Percentiles rank a stretch among this genome's conserved stretches.
Evolutionary conservation across 2,113 vertebrate species (phyloP).

Genomic region (Megalops atlanticus): DNA sequence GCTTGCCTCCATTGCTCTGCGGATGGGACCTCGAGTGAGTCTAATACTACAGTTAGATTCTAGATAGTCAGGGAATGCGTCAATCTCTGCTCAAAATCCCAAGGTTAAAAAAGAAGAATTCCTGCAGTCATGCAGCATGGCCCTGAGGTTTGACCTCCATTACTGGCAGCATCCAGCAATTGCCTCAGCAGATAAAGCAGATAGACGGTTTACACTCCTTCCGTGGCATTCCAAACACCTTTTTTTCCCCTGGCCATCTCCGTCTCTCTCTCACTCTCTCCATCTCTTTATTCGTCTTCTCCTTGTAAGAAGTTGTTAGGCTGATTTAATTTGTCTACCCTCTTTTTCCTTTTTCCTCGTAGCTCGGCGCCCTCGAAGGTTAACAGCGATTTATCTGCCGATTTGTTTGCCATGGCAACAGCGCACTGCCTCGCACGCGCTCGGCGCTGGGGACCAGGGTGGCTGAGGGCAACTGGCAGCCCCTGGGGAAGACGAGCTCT

Average conservation of each 20-base stretch:
- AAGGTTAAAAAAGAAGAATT: too few relatives aligned
- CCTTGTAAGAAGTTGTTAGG: slow-evolving; percentile 11
- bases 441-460: not conserved
- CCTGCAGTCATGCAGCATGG: too few relatives aligned
- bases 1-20: not conserved
- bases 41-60: not conserved
- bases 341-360: not conserved
- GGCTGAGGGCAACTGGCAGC: slow-evolving; percentile 4
- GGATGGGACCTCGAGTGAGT: slow-evolving; percentile 26
- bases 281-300: not conserved
- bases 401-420: slow-evolving; percentile 36
- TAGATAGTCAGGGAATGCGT: not conserved
- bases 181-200: not conserved
- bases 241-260: not conserved
- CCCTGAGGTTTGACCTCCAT: too few relatives aligned
- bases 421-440: slow-evolving; percentile 8
- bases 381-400: slow-evolving; percentile 31
- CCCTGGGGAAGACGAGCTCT: not conserved
- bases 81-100: too few relatives aligned
- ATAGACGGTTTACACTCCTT: not conserved
- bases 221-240: not conserved
- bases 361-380: slow-evolving; percentile 23
- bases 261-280: not conserved
- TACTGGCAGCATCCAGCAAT: not conserved
- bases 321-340: slow-evolving; percentile 3